A percentile compares a stretch with the other conserved stretches of the same genome.
phyloP scores from a whole-genome alignment of 2,888 invertebrate species.

The Caenorhabditis virilis region DNA sequence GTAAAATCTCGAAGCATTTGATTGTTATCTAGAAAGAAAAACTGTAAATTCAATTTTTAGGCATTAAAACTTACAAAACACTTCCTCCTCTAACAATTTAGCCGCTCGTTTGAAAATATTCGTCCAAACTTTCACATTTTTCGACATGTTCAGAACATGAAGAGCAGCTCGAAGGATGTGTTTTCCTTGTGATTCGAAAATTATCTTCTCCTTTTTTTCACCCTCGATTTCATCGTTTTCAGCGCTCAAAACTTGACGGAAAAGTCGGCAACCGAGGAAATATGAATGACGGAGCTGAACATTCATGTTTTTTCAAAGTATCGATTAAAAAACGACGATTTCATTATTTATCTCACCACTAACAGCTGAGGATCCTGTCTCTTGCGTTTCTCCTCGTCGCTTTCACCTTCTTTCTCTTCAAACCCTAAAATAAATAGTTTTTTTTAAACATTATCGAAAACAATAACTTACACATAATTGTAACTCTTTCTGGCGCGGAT shows the following conservation, averaged over 20 bases:
- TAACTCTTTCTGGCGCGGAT: conserved; percentile 16
- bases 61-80: conserved; percentile 16
- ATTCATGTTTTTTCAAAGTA: no score
- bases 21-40: conserved; percentile 22
- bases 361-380: conserved; percentile 19
- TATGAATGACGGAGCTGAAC: conserved; percentile 25
- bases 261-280: conserved; percentile 19
- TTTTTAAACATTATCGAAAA: neutral
- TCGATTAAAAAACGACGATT: conserved; percentile 1
- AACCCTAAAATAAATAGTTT: conserved; percentile 8
- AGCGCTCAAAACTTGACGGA: conserved; percentile 13
- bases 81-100: conserved; percentile 26
- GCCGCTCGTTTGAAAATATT: conserved; percentile 13
- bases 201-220: conserved; percentile 20
- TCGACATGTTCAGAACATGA: conserved; percentile 13
- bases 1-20: conserved; percentile 29
- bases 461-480: conserved; percentile 17
- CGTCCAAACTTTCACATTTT: conserved; percentile 29
- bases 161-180: conserved; percentile 16
- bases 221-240: conserved; percentile 31
- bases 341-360: conserved; percentile 5
- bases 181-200: conserved; percentile 25
- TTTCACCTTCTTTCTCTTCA: conserved; percentile 30
- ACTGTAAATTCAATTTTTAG: neutral
- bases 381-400: conserved; percentile 16